phyloP scores from a whole-genome alignment of 2,888 invertebrate genomes.

The Leucozona laternaria region DNA sequence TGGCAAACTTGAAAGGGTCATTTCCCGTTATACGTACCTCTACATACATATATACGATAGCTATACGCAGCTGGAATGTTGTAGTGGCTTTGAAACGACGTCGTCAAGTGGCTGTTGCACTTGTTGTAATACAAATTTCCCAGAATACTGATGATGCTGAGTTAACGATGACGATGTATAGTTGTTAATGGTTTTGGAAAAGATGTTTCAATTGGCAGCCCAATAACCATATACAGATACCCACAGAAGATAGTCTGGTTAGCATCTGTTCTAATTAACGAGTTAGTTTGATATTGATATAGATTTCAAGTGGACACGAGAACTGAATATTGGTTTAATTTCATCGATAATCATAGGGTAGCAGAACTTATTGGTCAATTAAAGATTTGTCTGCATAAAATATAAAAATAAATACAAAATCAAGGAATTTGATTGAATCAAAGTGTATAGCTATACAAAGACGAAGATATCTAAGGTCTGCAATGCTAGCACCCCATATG shows the following conservation, averaged over 20 bases:
- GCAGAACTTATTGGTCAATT: not conserved
- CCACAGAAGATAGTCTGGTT: not conserved
- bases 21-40: not conserved
- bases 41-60: not conserved
- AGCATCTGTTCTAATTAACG: constrained; percentile 23
- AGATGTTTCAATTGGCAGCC: constrained; percentile 22
- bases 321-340: not conserved
- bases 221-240: not conserved
- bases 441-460: no score
- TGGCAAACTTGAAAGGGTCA: constrained; percentile 27
- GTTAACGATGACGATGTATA: constrained; percentile 10
- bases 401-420: no score
- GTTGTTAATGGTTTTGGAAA: not conserved
- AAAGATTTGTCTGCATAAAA: no score
- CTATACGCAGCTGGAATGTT: constrained; percentile 3
- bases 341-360: not conserved
- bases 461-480: no score
- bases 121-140: not conserved
- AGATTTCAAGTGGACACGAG: constrained; percentile 4
- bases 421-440: no score
- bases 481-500: no score
- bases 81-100: constrained; percentile 18
- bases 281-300: constrained; percentile 7
- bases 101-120: constrained; percentile 34
- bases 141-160: constrained; percentile 7